A percentile compares a stretch with the other conserved stretches of the same genome.
phyloP scores from a whole-genome alignment of 2,113 vertebrate genomes.

The Halichoeres trimaculatus region DNA sequence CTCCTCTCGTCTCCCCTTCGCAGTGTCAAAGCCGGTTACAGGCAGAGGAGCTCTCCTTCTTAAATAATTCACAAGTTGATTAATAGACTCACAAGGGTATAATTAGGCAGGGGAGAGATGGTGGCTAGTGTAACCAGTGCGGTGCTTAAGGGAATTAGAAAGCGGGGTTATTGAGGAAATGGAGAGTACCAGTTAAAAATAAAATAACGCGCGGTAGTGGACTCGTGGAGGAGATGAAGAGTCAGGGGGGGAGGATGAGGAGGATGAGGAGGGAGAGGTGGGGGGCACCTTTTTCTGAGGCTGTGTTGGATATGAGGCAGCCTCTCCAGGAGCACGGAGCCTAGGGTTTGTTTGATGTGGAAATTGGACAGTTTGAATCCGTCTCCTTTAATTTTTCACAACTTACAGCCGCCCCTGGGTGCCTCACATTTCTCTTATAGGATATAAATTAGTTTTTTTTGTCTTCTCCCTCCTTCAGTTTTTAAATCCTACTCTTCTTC shows the following conservation, averaged over 20 bases:
- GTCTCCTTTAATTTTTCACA: conserved; percentile 99
- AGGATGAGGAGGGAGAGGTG: conserved; percentile 59
- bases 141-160: conserved; percentile 96
- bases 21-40: conserved; percentile 93
- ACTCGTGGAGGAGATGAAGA: conserved; percentile 74
- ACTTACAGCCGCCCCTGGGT: conserved; percentile 94
- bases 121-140: conserved; percentile 95
- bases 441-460: conserved; percentile 85
- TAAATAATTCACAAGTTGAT: conserved; percentile 99
- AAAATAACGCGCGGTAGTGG: conserved; percentile 76
- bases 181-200: conserved; percentile 73
- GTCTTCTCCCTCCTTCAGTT: conserved; percentile 80
- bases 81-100: conserved; percentile 99
- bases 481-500: conserved; percentile 40
- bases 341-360: conserved; percentile 98
- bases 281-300: conserved; percentile 86
- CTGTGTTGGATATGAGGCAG: conserved; percentile 92
- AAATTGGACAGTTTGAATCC: conserved; percentile 99
- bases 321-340: conserved; percentile 95
- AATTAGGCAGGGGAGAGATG: conserved; percentile 98
- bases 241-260: conserved; percentile 44
- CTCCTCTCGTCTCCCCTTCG: conserved; percentile 68
- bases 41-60: conserved; percentile 89
- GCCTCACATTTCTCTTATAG: conserved; percentile 91
- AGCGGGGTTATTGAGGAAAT: conserved; percentile 87